phyloP scores from a whole-genome alignment of 2,797 vertebrate genomes.

The Spondyliosoma cantharus region DNA sequence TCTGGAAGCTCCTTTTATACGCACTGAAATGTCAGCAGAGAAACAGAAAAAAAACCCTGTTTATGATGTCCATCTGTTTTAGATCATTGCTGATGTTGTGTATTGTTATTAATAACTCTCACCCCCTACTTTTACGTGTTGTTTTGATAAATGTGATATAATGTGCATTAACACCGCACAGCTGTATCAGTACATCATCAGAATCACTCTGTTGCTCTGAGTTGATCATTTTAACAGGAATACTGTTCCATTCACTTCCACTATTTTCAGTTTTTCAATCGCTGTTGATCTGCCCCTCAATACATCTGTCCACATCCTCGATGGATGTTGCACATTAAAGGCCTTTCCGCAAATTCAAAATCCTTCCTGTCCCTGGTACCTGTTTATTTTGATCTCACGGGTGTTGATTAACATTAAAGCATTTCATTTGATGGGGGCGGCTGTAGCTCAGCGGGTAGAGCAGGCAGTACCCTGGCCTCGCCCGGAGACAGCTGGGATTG shows the following conservation, averaged over 20 bases:
- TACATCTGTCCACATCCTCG: background rate
- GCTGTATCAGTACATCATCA: background rate
- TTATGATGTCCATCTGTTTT: background rate
- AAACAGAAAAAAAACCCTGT: background rate
- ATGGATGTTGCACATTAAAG: background rate
- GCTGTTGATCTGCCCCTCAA: background rate
- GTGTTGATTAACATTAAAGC: background rate
- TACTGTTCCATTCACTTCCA: background rate
- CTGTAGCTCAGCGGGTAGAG: no score
- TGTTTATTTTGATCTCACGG: background rate
- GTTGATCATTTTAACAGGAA: background rate
- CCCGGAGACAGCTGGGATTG: no score
- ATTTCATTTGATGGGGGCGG: slow-evolving; percentile 6
- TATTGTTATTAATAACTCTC: background rate
- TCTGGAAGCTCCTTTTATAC: background rate
- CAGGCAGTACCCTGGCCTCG: no score
- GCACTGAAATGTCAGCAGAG: background rate
- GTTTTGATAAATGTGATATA: background rate
- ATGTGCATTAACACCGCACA: background rate
- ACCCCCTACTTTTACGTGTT: background rate
- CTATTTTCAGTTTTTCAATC: background rate
- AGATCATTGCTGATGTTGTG: background rate
- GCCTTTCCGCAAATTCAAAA: background rate
- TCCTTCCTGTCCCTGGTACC: no score
- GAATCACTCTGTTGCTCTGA: background rate